Evolutionary conservation across 2,888 invertebrate species (phyloP).

Genomic region (Cryptus armator): DNA sequence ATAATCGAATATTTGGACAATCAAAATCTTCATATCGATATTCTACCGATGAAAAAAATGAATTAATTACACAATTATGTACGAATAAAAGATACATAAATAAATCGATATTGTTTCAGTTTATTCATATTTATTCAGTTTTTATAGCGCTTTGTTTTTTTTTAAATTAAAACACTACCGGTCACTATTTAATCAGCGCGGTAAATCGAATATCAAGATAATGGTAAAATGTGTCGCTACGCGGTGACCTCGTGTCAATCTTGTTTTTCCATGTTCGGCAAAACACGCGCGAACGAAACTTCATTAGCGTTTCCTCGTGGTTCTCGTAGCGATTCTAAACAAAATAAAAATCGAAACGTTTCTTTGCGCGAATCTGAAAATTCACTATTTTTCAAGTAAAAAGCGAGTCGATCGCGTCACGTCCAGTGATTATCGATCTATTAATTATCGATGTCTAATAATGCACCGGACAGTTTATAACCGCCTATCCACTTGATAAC

Average conservation of each 20-base stretch:
- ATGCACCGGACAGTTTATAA: too few relatives aligned
- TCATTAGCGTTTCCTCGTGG: constrained; percentile 8
- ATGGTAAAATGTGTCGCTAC: constrained; percentile 6
- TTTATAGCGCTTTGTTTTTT: not conserved
- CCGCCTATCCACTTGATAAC: not conserved
- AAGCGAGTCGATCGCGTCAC: too few relatives aligned
- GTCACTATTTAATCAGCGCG: not conserved
- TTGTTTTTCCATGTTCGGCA: constrained; percentile 26
- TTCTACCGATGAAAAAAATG: too few relatives aligned
- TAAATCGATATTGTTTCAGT: not conserved
- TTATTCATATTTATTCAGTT: too few relatives aligned
- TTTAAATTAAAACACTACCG: not conserved
- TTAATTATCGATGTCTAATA: too few relatives aligned
- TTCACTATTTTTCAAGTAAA: too few relatives aligned
- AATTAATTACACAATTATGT: not conserved
- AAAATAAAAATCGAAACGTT: too few relatives aligned
- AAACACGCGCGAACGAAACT: constrained; percentile 31
- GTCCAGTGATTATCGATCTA: too few relatives aligned
- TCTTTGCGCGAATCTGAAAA: too few relatives aligned
- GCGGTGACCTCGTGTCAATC: constrained; percentile 27
- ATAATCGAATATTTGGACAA: too few relatives aligned
- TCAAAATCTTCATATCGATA: too few relatives aligned
- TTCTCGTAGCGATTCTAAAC: not conserved
- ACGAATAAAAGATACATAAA: not conserved
- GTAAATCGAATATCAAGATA: not conserved